A percentile compares a stretch with the other conserved stretches of the same genome.
These are phyloP conservation scores for Peromyscus aztecus DNA, from an alignment of 2,797 vertebrate genomes.

Conservation along the genomic window DNA sequence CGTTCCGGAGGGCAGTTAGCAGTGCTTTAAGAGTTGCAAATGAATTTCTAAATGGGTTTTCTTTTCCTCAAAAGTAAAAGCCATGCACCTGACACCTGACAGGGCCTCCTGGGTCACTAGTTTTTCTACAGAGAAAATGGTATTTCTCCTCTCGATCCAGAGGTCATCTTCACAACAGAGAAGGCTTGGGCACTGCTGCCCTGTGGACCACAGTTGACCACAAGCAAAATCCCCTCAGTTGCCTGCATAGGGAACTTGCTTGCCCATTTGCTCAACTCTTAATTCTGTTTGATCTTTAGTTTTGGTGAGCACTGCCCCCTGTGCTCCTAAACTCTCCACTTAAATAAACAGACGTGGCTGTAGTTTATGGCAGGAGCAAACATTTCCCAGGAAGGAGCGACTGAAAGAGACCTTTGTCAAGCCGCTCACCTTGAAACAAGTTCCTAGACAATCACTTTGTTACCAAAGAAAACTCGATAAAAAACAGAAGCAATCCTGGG, in stretches of 20 bases:
- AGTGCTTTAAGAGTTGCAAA: constrained; percentile 30
- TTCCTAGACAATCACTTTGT: not conserved
- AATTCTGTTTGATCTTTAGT: constrained; percentile 42
- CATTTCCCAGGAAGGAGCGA: constrained; percentile 24
- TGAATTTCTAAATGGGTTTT: constrained; percentile 54
- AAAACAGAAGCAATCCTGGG: not conserved
- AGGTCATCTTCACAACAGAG: not conserved
- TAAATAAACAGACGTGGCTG: not conserved
- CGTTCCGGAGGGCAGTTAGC: not conserved
- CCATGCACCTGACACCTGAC: not conserved
- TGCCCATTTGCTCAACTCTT: constrained; percentile 49
- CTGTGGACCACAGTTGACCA: not conserved
- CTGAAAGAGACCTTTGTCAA: constrained; percentile 48
- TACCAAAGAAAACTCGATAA: constrained; percentile 42
- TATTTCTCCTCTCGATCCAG: not conserved
- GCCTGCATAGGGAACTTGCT: not conserved
- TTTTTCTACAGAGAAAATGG: not conserved
- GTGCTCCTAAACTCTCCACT: constrained; percentile 14
- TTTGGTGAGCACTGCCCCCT: not conserved
- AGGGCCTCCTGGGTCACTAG: not conserved
- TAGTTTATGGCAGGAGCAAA: not conserved
- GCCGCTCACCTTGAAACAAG: not conserved
- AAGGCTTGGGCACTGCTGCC: not conserved
- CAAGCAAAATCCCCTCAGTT: constrained; percentile 18
- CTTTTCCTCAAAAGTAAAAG: not conserved